Evolutionary conservation across 2,797 vertebrate genomes (phyloP), one percentile per base, ranked within the genome.

Genomic region (Meriones psammophilus): DNA sequence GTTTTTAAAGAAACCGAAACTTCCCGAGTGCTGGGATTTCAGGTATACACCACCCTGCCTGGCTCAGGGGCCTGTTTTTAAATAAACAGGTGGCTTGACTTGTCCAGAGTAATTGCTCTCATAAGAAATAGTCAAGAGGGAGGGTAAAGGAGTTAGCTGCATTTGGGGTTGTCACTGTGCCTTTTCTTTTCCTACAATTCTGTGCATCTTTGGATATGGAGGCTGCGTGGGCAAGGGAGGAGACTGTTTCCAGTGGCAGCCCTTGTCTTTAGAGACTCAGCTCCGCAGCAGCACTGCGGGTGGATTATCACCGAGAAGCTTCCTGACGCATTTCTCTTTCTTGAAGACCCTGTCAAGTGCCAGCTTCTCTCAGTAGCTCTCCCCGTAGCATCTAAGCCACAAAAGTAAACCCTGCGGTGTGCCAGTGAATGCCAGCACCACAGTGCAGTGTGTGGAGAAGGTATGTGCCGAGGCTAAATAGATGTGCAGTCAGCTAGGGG

Each of bases 381-480:
- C 42, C 39, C 36, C 62, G 33, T 50, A 56, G 54, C 85, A 69
- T 60, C 77, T 8, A 33, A 71, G 26, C 78, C 74, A 73, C 66
- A 79, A 56, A 93, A 79, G 36, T 26, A 18, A 73, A 24, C 56
- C 12, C 66, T 2, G 18, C 10, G 26, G 30, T 78, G 26, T 78
- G 71, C 30, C 1, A 3, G 0, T 17, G 26, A 39, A 8, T 46
- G 68, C 33, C 8, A 68, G 5, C 2, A 24, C 22, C 4, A 1
- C 33, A 12, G 84, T 42, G 36, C 4, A 1, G 60, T 3, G 3
- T 14, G 26, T 14, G 13, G 33, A 36, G 9, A 6, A 20, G 60
- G 64, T 3, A 50, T 36, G 76, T 54, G 66, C 66, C 0, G 1
- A 78, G 86, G 30, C 6, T 9, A n/a, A 33, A 46, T 5, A 30